phyloP scores from a whole-genome alignment of 2,113 vertebrate genomes.

The Porphyrio hochstetteri region DNA sequence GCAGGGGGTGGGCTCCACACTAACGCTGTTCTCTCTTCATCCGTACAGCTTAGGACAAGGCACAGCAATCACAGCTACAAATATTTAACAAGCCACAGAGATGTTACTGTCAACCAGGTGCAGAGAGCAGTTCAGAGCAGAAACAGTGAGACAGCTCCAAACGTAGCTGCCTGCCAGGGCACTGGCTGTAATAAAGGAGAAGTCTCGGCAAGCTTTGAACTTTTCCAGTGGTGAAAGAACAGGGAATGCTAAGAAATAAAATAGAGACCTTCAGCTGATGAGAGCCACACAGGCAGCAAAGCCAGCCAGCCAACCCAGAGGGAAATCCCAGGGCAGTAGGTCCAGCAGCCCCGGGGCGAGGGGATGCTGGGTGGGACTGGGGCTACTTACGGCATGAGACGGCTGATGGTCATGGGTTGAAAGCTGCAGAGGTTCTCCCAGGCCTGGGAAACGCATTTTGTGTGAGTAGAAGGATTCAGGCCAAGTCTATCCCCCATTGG shows the following conservation, averaged over 20 bases:
- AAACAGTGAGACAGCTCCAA: not conserved
- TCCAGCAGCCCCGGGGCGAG: not conserved
- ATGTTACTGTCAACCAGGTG: not conserved
- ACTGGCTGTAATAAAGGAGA: not conserved
- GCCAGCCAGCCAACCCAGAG: not conserved
- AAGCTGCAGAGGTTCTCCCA: not conserved
- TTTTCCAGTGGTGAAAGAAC: not conserved
- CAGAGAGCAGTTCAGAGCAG: not conserved
- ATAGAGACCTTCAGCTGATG: not conserved
- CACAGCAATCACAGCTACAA: not conserved
- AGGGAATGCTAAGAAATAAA: not conserved
- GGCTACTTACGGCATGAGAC: rapidly evolving
- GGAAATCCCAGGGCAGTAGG: no score
- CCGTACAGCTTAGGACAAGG: not conserved
- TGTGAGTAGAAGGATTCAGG: not conserved
- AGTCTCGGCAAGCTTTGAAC: constrained; percentile 1
- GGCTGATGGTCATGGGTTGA: not conserved
- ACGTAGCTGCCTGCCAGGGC: not conserved
- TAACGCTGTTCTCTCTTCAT: not conserved
- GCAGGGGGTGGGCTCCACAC: rapidly evolving
- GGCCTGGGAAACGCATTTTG: not conserved
- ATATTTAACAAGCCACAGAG: not conserved
- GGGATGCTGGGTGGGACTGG: not conserved
- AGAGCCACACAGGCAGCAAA: rapidly evolving
- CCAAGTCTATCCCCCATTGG: not conserved